Evolutionary conservation across 2,797 vertebrate genomes (phyloP), one percentile per base, ranked within the genome.

Genomic region (Squalus acanthias): DNA sequence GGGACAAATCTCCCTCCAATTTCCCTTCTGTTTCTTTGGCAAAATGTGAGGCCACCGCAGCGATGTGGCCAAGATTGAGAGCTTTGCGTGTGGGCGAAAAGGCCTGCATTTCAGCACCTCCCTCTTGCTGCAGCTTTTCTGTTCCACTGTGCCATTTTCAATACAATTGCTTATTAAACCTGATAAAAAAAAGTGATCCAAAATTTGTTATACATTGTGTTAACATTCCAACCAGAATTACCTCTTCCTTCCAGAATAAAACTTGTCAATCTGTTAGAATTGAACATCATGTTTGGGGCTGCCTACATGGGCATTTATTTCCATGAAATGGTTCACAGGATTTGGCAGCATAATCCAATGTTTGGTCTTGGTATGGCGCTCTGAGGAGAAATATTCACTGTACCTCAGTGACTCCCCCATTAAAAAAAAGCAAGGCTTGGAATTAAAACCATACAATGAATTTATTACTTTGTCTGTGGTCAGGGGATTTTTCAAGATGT

Each of bases 121-220:
- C 29, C 3, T 91, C 26, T 85, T 85, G 6, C 22, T 91, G 12
- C 65, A 20, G 10, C 39, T 46, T 69, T 39, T 7, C 39, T 93
- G 20, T 46, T 69, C 63, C 39, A 67, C 22, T 93, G n/a, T 93
- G n/a, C 12, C 46, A 93, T 29, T 33, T 63, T 92, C 57, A 92
- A 92, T 92, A 65, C 89, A 92, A 39, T 92, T 92, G 33, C 60
- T 92, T 65, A n/a, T 65, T 92, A 92, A 92, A 92, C 65, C 33
- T 65, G 29, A n/a, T 63, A 17, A 8, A 67, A 39, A 67, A 46
- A 29, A 39, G 15, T 33, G 60, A 39, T 65, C 33, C 17, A n/a
- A 39, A 92, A 22, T n/a, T 92, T 39, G 17, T 67, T 20, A 93
- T 39, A 24, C 3, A 10, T 67, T 93, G 1, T 46, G 63, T 69